Evolutionary conservation across 2,888 invertebrate species (phyloP), one percentile per base, ranked within the genome.

Genomic region (Apomyelois bistriatella): DNA sequence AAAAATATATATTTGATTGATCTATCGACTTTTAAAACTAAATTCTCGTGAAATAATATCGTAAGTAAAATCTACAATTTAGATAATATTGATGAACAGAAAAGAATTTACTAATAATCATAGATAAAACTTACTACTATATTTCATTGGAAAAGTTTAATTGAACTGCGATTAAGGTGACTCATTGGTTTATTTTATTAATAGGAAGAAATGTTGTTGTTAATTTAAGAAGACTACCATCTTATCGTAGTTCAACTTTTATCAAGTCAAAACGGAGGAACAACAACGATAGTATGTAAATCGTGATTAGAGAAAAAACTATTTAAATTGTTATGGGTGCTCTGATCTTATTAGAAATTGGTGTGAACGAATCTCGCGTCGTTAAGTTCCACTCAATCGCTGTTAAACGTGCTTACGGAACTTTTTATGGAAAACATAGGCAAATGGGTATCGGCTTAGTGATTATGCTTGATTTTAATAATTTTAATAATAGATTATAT

Each of bases 301-400:
- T 46, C 5, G 9, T 16, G 15, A 46, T 32, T 46, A 16, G 32
- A 28, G 12, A 46, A 43, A 46, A 46, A 15, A 32, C 32, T 13
- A 32, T 46, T 32, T 13, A 15, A 32, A 46, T 46, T 32, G 46
- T 43, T 43, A 43, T 30, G 30, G 43, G 12, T 30, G 43, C 30
- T 22, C 17, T 9, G 46, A 46, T 46, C 35, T 13, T 46, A 46
- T 46, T 46, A 32, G 46, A 15, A 46, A 32, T 10, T 46, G 46
- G 46, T 46, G 46, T 46, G 46, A 46, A 46, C 46, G 30, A 46
- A 22, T 15, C 15, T 32, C 15, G n/a, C 32, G 16, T 46, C 46
- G 46, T 46, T 32, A 46, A 16, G 10, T 4, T 16, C 10, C 32
- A 15, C 15, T 32, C 32, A 32, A 46, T 46, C 5, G 16, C 10